Percentiles rank a stretch among this genome's conserved stretches.
phyloP scores from a whole-genome alignment of 1,140 invertebrate species.

The Philotrypesis tridentata region DNA sequence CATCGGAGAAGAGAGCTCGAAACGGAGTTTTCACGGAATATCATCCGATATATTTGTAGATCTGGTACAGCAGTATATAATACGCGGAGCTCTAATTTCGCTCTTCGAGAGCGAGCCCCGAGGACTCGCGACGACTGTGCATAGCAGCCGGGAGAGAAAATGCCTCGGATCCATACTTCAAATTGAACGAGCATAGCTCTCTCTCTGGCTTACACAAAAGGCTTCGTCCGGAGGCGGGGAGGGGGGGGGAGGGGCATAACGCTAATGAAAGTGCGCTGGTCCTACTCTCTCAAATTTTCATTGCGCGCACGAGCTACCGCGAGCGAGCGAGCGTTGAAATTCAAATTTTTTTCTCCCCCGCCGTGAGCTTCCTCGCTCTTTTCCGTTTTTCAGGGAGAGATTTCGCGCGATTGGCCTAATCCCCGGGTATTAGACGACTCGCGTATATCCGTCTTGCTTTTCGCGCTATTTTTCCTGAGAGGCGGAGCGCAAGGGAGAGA shows the following conservation, averaged over 20 bases:
- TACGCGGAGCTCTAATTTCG: background rate
- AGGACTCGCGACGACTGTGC: too few relatives aligned
- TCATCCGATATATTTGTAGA: too few relatives aligned
- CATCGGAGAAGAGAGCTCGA: too few relatives aligned
- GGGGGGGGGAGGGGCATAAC: too few relatives aligned
- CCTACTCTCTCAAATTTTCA: background rate
- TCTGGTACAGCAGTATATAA: too few relatives aligned
- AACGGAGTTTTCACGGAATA: too few relatives aligned
- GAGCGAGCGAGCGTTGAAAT: conserved; percentile 7
- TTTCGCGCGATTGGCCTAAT: conserved; percentile 21
- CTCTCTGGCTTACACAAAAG: background rate
- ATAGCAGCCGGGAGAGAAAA: too few relatives aligned
- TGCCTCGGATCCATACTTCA: background rate
- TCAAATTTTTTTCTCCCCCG: background rate
- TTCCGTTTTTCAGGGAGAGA: background rate
- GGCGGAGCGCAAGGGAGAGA: background rate
- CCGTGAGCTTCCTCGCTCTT: background rate
- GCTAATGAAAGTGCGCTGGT: background rate
- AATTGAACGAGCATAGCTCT: background rate
- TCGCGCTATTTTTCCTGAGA: background rate
- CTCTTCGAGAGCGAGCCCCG: background rate
- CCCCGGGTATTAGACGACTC: conserved; percentile 9
- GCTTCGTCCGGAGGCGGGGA: background rate
- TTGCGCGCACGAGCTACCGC: background rate
- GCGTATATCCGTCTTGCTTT: conserved; percentile 1